Base-by-base conservation (phyloP, 2,113 vertebrate species). In the Sinocyclocheilus anshuiensis region DNA sequence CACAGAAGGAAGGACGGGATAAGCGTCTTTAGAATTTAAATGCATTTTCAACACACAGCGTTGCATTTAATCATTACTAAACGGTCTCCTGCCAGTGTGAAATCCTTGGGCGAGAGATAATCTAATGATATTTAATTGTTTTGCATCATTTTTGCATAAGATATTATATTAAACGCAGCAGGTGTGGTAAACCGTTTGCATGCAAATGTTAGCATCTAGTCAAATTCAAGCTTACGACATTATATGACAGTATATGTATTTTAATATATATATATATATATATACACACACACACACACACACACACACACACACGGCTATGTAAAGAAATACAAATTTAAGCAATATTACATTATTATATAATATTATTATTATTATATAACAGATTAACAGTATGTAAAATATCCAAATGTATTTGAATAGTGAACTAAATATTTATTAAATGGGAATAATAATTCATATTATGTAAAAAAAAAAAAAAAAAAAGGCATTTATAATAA, bases 21-120 rank as follows among this genome's bases (percentile, higher is more conserved):
- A 75, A 84, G 48, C 50, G n/a, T 74, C 50, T 84, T 74, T 20
- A 33, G 50, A 71, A 33, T 16, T 53, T 13, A 67, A 82, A 53
- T 53, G 45, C 65, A n/a, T 53, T 83, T 53, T 74, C 13, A 42
- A 84, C 33, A 59, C 26, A 20, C 45, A 74, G 50, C 11, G 7
- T 24, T 55, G 10, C 26, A 36, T 83, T 57, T 69, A 36, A 9
- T 69, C 76, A 81, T 26, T 4, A 67, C 18, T 55, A 72, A 72
- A 36, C 18, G 11, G 22, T 69, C 26, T 69, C 39, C 26, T 53
- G n/a, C 24, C 42, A 33, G 29, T 13, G 79, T 4, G 0, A 82
- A 69, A 53, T 65, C 4, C 39, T 79, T 61, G 6, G 1, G 20
- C 3, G 4, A 39, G 55, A 45, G 6, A 45, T 24, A 24, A 79